phyloP scores from a whole-genome alignment of 2,113 vertebrate species.

The Microtus oregoni region DNA sequence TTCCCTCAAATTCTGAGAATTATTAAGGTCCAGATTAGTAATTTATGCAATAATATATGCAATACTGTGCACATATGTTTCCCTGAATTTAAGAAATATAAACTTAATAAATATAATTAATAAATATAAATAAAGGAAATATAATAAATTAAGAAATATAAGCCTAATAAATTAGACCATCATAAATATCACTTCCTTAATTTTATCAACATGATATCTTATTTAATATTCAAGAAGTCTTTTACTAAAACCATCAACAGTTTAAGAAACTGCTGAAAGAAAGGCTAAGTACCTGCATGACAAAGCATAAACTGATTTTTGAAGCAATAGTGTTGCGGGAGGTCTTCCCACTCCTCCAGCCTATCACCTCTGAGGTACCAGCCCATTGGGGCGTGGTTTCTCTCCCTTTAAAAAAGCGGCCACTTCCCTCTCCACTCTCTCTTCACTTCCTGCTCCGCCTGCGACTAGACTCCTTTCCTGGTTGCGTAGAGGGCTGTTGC shows the following conservation, averaged over 20 bases:
- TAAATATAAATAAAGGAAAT: too few species aligned
- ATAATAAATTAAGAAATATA: neutral
- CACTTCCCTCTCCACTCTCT: too few species aligned
- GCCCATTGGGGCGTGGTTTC: too few species aligned
- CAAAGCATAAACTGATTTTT: neutral
- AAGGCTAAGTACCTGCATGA: neutral
- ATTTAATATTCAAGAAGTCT: neutral
- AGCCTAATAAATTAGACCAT: neutral
- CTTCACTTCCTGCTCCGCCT: too few species aligned
- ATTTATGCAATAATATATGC: neutral
- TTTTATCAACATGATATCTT: neutral
- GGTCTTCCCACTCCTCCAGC: too few species aligned
- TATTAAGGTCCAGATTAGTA: neutral
- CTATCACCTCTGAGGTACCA: too few species aligned
- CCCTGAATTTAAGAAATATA: neutral
- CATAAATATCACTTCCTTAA: neutral
- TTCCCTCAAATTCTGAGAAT: neutral
- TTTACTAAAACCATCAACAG: neutral
- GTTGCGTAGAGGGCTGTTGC: too few species aligned
- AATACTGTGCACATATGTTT: neutral
- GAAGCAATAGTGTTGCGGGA: neutral
- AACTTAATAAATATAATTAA: too few species aligned
- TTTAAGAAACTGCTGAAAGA: neutral
- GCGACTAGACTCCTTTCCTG: too few species aligned
- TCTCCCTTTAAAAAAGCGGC: too few species aligned